Conservation (phyloP, 2,888 invertebrate genomes). For the Lysandra coridon region DNA sequence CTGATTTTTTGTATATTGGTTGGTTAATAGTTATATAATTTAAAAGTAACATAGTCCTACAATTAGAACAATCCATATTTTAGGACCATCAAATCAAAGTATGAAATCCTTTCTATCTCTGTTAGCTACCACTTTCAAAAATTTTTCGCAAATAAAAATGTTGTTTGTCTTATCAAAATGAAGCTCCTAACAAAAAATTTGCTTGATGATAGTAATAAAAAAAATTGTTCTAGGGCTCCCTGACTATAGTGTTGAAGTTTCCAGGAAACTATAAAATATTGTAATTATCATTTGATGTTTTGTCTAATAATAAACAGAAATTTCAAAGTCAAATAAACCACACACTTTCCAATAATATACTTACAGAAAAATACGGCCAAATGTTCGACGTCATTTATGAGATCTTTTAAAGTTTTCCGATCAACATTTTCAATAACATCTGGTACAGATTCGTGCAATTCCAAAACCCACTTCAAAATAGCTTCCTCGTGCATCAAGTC, state of each 20-base stretch:
- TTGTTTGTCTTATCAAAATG: too few species aligned
- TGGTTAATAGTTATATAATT: too few species aligned
- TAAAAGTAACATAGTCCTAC: too few species aligned
- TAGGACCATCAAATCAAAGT: too few species aligned
- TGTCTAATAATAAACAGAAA: neutral
- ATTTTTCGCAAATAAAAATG: too few species aligned
- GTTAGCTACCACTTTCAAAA: too few species aligned
- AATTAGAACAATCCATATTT: too few species aligned
- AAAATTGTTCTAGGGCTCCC: too few species aligned
- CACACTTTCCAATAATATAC: constrained; percentile 49
- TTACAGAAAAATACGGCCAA: constrained; percentile 95
- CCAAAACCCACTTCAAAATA: constrained; percentile 93
- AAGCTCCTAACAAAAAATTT: too few species aligned
- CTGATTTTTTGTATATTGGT: too few species aligned
- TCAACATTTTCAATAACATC: constrained; percentile 96
- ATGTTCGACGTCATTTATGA: constrained; percentile 94
- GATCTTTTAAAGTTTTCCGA: constrained; percentile 91
- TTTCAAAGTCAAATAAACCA: neutral
- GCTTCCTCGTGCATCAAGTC: constrained; percentile 95
- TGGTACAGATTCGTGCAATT: constrained; percentile 90
- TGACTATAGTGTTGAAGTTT: neutral
- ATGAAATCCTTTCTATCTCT: too few species aligned
- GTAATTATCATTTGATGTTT: neutral
- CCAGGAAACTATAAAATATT: neutral
- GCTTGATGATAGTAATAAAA: too few species aligned